Percentiles rank a stretch among this genome's conserved stretches.
Conservation (phyloP, 2,797 vertebrate species). For the Onychomys arenicola region DNA sequence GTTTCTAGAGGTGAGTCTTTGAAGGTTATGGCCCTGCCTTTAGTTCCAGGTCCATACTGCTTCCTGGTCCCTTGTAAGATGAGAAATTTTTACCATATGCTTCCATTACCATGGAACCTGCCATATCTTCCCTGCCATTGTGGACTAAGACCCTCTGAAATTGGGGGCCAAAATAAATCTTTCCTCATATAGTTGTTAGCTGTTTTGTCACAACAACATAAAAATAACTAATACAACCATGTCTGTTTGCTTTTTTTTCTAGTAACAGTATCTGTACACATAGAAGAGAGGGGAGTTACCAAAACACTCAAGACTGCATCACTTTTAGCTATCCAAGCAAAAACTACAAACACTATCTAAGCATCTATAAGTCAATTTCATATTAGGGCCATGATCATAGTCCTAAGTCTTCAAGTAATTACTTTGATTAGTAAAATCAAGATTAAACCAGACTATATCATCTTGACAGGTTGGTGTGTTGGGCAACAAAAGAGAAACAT, state of each 20-base stretch:
- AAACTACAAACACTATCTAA: not conserved
- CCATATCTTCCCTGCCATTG: no score
- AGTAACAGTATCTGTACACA: not conserved
- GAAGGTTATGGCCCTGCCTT: not conserved
- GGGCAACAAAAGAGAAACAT: not conserved
- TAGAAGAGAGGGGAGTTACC: not conserved
- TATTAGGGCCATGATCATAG: not conserved
- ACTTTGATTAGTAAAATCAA: constrained; percentile 31
- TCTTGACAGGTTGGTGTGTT: not conserved
- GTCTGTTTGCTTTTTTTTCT: not conserved
- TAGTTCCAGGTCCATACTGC: not conserved
- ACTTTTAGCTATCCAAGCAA: not conserved
- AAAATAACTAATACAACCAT: not conserved
- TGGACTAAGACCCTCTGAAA: not conserved
- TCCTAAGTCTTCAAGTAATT: constrained; percentile 1
- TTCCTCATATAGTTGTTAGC: not conserved
- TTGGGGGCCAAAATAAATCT: not conserved
- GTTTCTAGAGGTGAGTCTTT: not conserved
- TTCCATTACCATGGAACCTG: not conserved
- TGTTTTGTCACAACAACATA: not conserved
- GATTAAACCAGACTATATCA: not conserved
- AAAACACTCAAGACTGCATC: not conserved
- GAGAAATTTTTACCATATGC: not conserved
- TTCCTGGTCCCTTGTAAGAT: not conserved
- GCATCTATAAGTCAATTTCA: not conserved